Percentiles rank a stretch among this genome's conserved stretches.
phyloP scores from a whole-genome alignment of 30 jellyfish, hydroid and myxozoan species.

The Cassiopea xamachana region DNA sequence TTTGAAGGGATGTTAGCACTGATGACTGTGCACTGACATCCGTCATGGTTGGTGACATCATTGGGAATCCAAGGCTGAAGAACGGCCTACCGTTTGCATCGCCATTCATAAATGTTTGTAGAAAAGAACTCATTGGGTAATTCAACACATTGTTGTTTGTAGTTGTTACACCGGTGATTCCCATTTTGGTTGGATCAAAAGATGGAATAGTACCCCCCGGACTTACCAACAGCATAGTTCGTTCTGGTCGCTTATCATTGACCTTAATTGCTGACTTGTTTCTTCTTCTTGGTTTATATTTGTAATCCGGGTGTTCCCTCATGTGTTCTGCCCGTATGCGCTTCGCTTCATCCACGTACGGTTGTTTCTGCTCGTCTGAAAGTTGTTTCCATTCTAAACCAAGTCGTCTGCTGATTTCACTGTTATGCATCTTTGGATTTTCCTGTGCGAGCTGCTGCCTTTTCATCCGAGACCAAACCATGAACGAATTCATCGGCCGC shows the following conservation, averaged over 20 bases:
- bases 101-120: slow-evolving; percentile 92
- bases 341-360: slow-evolving; percentile 94
- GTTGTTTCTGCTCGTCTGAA: slow-evolving; percentile 85
- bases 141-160: slow-evolving; percentile 78
- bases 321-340: slow-evolving; percentile 95
- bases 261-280: slow-evolving; percentile 71
- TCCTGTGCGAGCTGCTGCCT: slow-evolving; percentile 89
- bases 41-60: slow-evolving; percentile 53
- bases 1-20: slow-evolving; percentile 6
- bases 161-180: slow-evolving; percentile 68
- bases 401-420: slow-evolving; percentile 94
- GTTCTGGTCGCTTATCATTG: slow-evolving; percentile 64
- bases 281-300: slow-evolving; percentile 91
- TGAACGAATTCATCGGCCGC: slow-evolving; percentile 99
- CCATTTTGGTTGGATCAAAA: slow-evolving; percentile 78
- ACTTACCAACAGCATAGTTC: slow-evolving; percentile 78
- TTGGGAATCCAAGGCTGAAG: slow-evolving; percentile 65
- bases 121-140: slow-evolving; percentile 82
- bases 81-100: slow-evolving; percentile 63
- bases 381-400: slow-evolving; percentile 96
- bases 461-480: slow-evolving; percentile 98
- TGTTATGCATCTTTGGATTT: slow-evolving; percentile 96
- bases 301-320: slow-evolving; percentile 95
- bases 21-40: slow-evolving; percentile 50
- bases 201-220: slow-evolving; percentile 86